Evolutionary conservation across 2,888 invertebrate genomes (phyloP), one percentile per base, ranked within the genome.

Genomic region (Sarcophaga variegata): DNA sequence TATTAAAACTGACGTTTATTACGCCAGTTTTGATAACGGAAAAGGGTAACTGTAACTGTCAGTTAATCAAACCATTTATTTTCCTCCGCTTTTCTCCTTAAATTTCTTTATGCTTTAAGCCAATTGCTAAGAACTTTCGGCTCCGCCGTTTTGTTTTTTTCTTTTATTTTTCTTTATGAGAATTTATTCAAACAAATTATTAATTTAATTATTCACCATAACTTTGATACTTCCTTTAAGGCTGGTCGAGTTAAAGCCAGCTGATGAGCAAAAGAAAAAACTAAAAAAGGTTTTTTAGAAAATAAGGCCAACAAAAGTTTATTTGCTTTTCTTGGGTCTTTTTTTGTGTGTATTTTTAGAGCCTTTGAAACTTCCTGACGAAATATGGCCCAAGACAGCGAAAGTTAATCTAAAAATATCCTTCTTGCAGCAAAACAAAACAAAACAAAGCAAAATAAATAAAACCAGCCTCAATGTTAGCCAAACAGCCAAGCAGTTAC

Each of bases 381-480:
- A 10, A 60, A 60, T 8, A 62, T 47, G 66, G 71, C 27, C 54
- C 17, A 72, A 62, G 72, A 64, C 63, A 77, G 27, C 47, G 14
- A 80, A 86, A 83, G 76, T 77, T 83, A 83, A 77, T 83, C 60
- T 63, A 74, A 83, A 83, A 67, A 83, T 63, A 63, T 75, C 78
- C 72, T n/a, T 64, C 22, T 71, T 78, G 22, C 22, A 71, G n/a
- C 70, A 66, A 37, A 71, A 25, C 22, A 59, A 54, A 54, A 54
- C 17, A 54, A 54, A 14, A 11, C 54, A 54, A 54, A 14, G 0
- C 12, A 49, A 49, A 54, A 54, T 17, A 54, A 17, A 17, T 54
- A 54, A 37, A 37, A 37, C 37, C 37, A 8, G 37, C 37, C 37
- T 37, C 37, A 37, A 37, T 37, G 37, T 37, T 37, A 6, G 37